Base-by-base conservation (phyloP, 2,888 invertebrate species). In the Plemyria rubiginata region DNA sequence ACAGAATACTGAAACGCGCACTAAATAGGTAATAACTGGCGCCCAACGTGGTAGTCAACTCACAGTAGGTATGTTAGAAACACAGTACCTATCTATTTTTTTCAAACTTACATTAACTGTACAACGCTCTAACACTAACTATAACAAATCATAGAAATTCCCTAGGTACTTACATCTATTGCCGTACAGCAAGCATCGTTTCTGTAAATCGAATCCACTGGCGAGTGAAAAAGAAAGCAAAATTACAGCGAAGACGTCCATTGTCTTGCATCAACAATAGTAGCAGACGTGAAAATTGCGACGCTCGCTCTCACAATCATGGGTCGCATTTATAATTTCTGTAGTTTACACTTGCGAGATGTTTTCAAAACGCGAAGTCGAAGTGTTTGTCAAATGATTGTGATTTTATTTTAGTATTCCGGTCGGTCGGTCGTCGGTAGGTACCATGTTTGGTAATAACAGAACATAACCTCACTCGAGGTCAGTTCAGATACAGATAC, bases 171-270 rank as follows among this genome's bases (percentile, higher is more conserved):
- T 71, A 88, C 88, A 88, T 61, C 51, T 60, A 3, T 76, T 74
- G 41, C 66, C 63, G 50, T 67, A 71, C 4, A 82, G 68, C 50
- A 88, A 71, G 75, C 88, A 88, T 36, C 82, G 79, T 16, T 48
- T 72, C 16, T 55, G 67, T 48, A 67, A 62, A 60, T 74, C 70
- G 36, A 78, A 74, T 36, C 74, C 75, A 58, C 66, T 64, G 22
- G 67, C 74, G 57, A 77, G 56, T 64, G 71, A 74, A 55, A 74
- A 67, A 28, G 76, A 77, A 76, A 84, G 71, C 62, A 85, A 65
- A 65, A 77, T 66, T 52, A 72, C 57, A 62, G 67, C 61, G 67
- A 70, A 65, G 60, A 62, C 59, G 12, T 60, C 70, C 86, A 85
- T 87, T 81, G 82, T 80, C 74, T 64, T 54, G 29, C 55, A 52